Percentiles rank a stretch among this genome's conserved stretches.
phyloP scores from a whole-genome alignment of 2,113 vertebrate genomes.

The Eidolon helvum region DNA sequence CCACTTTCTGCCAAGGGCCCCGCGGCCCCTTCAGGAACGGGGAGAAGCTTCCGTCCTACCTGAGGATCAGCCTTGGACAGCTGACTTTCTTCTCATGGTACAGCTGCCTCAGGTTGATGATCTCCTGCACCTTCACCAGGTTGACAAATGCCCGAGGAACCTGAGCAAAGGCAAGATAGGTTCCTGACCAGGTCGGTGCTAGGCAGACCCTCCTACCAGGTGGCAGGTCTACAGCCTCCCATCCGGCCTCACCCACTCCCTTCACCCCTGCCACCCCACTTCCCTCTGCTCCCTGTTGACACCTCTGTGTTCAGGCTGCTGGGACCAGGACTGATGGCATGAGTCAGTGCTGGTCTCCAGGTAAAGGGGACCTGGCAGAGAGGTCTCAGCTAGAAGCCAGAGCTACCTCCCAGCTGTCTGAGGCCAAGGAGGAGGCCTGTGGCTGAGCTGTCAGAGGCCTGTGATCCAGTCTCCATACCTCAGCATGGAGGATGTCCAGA shows the following conservation, averaged over 20 bases:
- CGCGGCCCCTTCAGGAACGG: fast-evolving
- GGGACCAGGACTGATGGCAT: background rate
- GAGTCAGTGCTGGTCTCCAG: background rate
- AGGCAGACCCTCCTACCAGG: background rate
- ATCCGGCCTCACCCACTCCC: background rate
- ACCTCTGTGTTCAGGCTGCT: background rate
- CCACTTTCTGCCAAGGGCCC: background rate
- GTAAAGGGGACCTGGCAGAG: background rate
- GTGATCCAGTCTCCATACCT: slow-evolving; percentile 73
- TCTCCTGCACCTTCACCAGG: slow-evolving; percentile 75
- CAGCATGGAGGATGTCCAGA: slow-evolving; percentile 84
- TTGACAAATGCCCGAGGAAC: slow-evolving; percentile 86
- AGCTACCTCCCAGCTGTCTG: background rate
- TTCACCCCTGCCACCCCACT: background rate
- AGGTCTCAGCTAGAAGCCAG: background rate
- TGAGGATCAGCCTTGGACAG: slow-evolving; percentile 79
- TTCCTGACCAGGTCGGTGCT: background rate
- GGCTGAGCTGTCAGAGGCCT: background rate
- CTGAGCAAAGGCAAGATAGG: slow-evolving; percentile 68
- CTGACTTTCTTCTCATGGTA: background rate
- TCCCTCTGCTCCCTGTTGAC: background rate
- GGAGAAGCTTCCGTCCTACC: slow-evolving; percentile 69
- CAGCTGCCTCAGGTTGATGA: slow-evolving; percentile 75
- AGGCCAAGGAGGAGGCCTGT: background rate
- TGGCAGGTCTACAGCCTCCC: background rate